Evolutionary conservation across 2,888 invertebrate genomes (phyloP).

Genomic region (Cephus pulcher): DNA sequence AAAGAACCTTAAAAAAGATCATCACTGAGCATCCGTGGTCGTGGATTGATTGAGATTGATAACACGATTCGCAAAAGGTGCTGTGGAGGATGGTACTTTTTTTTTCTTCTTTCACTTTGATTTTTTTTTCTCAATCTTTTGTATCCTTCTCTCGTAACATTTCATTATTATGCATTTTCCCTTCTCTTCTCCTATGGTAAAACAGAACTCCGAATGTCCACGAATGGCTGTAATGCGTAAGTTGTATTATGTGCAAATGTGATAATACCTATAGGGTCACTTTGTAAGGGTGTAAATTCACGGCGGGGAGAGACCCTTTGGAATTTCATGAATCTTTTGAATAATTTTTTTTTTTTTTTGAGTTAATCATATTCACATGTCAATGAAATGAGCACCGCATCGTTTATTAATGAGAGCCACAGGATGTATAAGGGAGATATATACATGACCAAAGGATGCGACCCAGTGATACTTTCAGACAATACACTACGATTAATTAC

Average conservation of each 20-base stretch:
- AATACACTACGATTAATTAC: constrained; percentile 65
- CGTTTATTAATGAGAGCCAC: not conserved
- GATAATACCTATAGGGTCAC: too few species aligned
- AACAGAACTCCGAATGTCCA: too few species aligned
- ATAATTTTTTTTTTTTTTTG: too few species aligned
- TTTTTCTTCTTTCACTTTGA: constrained; percentile 1
- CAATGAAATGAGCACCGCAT: not conserved
- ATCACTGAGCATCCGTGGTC: constrained; percentile 63
- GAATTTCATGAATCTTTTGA: too few species aligned
- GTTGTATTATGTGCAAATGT: too few species aligned
- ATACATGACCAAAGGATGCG: constrained; percentile 56
- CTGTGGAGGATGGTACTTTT: not conserved
- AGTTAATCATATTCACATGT: not conserved
- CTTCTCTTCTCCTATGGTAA: too few species aligned
- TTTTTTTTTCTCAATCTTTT: constrained; percentile 5
- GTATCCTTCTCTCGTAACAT: too few species aligned
- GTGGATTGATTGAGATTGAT: constrained; percentile 2
- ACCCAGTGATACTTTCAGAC: constrained; percentile 64
- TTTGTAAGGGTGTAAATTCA: too few species aligned
- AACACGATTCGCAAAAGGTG: too few species aligned
- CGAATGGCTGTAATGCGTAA: too few species aligned
- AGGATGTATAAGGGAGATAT: not conserved
- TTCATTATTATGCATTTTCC: too few species aligned
- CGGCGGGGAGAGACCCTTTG: too few species aligned
- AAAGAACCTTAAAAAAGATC: constrained; percentile 14